Base-by-base conservation (phyloP, 2,113 vertebrate species). In the Poecilia latipinna region DNA sequence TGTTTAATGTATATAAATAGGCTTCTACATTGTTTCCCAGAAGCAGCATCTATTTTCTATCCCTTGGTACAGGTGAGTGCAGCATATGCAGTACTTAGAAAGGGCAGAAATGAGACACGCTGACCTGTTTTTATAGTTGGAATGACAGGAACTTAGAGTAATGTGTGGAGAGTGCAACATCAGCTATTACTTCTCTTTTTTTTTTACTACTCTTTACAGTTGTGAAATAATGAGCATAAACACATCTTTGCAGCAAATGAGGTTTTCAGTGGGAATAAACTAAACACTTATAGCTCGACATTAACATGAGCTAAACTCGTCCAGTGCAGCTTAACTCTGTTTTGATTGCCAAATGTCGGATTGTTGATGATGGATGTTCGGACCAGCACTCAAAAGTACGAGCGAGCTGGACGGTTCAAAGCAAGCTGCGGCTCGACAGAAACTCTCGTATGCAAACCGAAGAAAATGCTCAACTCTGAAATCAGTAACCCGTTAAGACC, bases 101-200 rank as follows among this genome's bases (percentile, higher is more conserved):
- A 65, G 51, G 28, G 51, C 48, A 70, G 10, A 61, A 71, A 65
- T 1, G 1, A 62, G 28, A 6, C 17, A 61, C 42, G 67, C 64
- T 72, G 75, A 86, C 61, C 81, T 68, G 76, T 64, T 79, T 79
- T 70, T 26, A 79, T 4, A 32, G 26, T 24, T 62, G 35, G 61
- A 70, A 75, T 70, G 54, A 54, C 28, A 82, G 48, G 39, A 17
- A 62, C 44, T 65, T 29, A 48, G 57, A 70, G 37, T 61, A 39
- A 68, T 54, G 61, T 85, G 66, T 74, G 35, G 68, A 39, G 54
- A 68, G 66, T 64, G 75, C 66, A 81, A 29, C 70, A 74, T 72
- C 73, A 67, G 61, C 39, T 5, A 12, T 8, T 66, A 51, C 62
- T 75, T 35, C 68, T 28, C 31, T 32, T 60, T 19, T 75, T 33